Evolutionary conservation across 1,140 invertebrate genomes (phyloP).

Genomic region (Drosophila pectinifera): DNA sequence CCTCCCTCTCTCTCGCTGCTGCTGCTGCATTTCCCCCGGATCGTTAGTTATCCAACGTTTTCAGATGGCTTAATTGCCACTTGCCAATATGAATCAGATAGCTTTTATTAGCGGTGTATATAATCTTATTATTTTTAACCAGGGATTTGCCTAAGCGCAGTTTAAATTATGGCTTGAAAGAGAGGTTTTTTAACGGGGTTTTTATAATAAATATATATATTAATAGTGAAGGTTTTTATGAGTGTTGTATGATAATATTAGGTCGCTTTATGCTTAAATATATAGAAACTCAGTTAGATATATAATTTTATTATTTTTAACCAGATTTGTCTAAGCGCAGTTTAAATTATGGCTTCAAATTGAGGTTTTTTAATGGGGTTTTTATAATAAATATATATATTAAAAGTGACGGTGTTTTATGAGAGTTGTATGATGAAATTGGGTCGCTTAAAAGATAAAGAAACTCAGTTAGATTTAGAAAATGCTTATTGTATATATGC

Average conservation of each 20-base stretch:
- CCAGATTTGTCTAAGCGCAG: slow-evolving; percentile 5
- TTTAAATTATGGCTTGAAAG: not conserved
- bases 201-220: not conserved
- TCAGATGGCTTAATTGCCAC: slow-evolving; percentile 37
- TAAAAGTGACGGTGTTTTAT: not conserved
- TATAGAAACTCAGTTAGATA: no score
- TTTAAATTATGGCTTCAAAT: not conserved
- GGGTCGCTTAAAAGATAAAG: no score
- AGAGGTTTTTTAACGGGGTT: not conserved
- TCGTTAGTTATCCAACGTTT: slow-evolving; percentile 35
- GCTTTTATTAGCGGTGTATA: slow-evolving; percentile 21
- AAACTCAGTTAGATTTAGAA: no score
- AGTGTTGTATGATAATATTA: not conserved
- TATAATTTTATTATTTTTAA: slow-evolving; percentile 10
- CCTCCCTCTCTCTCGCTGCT: not conserved
- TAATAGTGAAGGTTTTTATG: not conserved
- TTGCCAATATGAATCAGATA: slow-evolving; percentile 38
- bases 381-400: not conserved
- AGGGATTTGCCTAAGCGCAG: slow-evolving; percentile 8
- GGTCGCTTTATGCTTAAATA: no score
- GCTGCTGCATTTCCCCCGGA: slow-evolving; percentile 16
- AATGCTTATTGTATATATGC: no score
- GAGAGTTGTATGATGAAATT: not conserved
- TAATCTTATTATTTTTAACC: slow-evolving; percentile 5
- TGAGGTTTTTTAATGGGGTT: not conserved